Base-by-base conservation (phyloP, 2,888 invertebrate genomes). In the Trichopria drosophilae region DNA sequence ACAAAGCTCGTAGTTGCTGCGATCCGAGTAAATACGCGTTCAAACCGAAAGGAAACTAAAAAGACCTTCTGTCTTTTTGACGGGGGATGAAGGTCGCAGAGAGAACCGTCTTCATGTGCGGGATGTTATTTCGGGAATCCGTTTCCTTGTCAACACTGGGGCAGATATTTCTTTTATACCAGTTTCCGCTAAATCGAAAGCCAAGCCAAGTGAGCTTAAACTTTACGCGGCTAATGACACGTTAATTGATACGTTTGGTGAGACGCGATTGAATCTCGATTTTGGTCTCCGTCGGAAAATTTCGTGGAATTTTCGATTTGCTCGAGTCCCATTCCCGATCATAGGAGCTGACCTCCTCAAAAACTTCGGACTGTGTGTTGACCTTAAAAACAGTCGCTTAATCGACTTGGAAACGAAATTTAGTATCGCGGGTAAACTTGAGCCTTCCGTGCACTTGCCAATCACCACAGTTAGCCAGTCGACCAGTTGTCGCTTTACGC, bases 1-100 rank as follows among this genome's bases (percentile, higher is more conserved):
- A 24, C 26, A 37, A 54, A 6, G 57, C 54, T 10, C 13, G 31
- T 2, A 47, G 44, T 15, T 57, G 54, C 22, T 20, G 18, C n/a
- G 10, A 18, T 16, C 54, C 47, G 3, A 51, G 57, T 34, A 40
- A 47, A 7, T 40, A n/a, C 3, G 6, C 3, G 6, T 10, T 10
- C 10, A 32, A 32, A 13, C 10, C 32, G n/a, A 31, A 4, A 15
- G 41, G 15, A 40, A 40, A 40, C 41, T 40, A 40, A 28, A 23
- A 7, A 13, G 23, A 15, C 15, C 28, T 40, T 6, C 6, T 18
- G 12, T 12, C 18, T 15, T 15, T 9, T 13, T 24, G 40, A 40
- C 40, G 20, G 15, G 13, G 16, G 41, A 16, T 1, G 13, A 16
- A 3, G 15, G 26, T 23, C 26, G 12, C 3, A 6, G 7, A 15